A percentile compares a stretch with the other conserved stretches of the same genome.
Conservation (phyloP, 2,797 vertebrate genomes). For the Vireo griseus region DNA sequence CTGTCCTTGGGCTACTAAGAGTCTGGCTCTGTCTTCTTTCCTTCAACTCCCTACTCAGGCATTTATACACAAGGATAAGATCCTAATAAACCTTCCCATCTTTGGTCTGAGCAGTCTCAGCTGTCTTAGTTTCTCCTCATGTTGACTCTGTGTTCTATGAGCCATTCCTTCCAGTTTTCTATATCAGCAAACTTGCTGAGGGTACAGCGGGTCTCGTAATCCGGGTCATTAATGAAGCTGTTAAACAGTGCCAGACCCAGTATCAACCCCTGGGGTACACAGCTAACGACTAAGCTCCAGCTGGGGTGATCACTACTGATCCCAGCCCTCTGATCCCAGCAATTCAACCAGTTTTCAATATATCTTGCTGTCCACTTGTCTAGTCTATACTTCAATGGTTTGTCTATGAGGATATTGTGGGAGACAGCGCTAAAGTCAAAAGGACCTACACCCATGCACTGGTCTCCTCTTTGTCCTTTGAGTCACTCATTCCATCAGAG, state of each 20-base stretch:
- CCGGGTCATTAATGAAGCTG: not conserved
- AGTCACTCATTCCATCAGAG: not conserved
- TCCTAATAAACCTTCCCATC: not conserved
- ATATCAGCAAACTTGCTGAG: not conserved
- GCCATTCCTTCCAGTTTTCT: not conserved
- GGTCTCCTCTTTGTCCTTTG: not conserved
- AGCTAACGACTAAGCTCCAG: not conserved
- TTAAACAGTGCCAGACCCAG: not conserved
- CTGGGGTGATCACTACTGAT: not conserved
- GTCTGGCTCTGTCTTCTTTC: not conserved
- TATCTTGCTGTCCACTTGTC: not conserved
- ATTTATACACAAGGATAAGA: not conserved
- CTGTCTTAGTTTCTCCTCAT: not conserved
- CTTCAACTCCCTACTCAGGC: not conserved
- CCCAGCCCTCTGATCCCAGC: not conserved
- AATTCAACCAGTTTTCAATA: not conserved
- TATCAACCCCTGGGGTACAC: not conserved
- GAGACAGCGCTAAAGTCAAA: not conserved
- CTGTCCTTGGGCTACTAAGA: not conserved
- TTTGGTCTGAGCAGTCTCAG: not conserved
- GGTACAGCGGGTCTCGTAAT: rapidly evolving
- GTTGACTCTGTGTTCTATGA: not conserved
- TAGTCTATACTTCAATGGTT: not conserved
- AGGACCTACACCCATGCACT: not conserved
- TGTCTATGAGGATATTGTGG: not conserved